Conservation (phyloP, 2,888 invertebrate species). For the Cantharis lateralis region DNA sequence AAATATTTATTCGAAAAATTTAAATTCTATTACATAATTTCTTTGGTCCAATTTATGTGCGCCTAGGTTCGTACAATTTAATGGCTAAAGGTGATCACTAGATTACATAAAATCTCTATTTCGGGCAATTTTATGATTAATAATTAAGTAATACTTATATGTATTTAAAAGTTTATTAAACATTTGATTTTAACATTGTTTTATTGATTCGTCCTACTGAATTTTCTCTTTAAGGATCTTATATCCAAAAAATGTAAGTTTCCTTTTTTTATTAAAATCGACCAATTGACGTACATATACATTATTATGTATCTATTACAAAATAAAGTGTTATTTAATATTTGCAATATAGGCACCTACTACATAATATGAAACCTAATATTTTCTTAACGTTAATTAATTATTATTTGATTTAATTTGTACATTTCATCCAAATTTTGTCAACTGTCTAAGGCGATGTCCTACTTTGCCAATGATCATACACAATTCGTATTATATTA, state of each 20-base stretch:
- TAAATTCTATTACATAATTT: too few species aligned
- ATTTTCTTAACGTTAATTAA: too few species aligned
- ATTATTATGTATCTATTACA: not conserved
- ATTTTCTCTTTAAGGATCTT: not conserved
- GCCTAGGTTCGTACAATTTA: too few species aligned
- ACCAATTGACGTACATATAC: not conserved
- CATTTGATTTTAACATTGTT: not conserved
- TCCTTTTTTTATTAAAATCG: not conserved
- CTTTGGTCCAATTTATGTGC: too few species aligned
- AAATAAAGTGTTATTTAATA: not conserved
- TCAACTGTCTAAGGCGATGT: not conserved
- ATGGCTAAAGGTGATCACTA: too few species aligned
- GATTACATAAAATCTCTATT: too few species aligned
- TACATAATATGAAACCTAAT: too few species aligned
- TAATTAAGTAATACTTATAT: not conserved
- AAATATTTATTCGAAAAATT: too few species aligned
- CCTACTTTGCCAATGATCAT: not conserved
- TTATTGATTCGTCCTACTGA: not conserved
- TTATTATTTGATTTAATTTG: not conserved
- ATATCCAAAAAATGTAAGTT: not conserved
- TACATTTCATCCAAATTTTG: not conserved
- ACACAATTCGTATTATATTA: not conserved
- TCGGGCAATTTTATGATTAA: too few species aligned
- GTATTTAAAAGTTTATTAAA: not conserved
- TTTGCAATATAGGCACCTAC: not conserved